Evolutionary conservation across 1,140 invertebrate species (phyloP), one percentile per base, ranked within the genome.

Genomic region (Melipona quadrifasciata): DNA sequence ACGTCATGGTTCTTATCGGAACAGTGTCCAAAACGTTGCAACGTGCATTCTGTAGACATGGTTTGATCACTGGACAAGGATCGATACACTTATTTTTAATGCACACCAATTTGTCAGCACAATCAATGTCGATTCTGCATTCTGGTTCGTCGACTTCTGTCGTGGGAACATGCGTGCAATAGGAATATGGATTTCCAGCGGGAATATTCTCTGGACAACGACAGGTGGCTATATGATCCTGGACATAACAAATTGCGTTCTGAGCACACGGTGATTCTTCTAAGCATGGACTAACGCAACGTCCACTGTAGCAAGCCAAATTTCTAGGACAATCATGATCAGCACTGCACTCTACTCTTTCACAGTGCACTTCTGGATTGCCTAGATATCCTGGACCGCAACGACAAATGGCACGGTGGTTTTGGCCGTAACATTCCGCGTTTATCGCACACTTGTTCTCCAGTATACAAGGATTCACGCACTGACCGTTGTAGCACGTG

Each of bases 1-100:
- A 98, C 61, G 97, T 97, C 96, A 98, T 97, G 1, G 97, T 98
- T 75, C 97, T 94, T 19, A 98, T 97, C 3, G 98, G 98, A 47
- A 97, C 95, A 27, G 97, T 98, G 91, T 98, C 97, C 6, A 98
- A 95, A 11, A 98, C 97, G 86, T 96, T 96, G 92, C 98, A 98
- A 65, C 96, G 95, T 4, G 97, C 96, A 65, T 96, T 96, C 67
- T 95, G 95, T 65, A 96, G 94, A 83, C 98, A 97, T 10, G 97
- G 97, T 89, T 96, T 96, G 57, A 98, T 95, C 92, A 96, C 96
- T 34, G 95, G 93, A 91, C 97, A 98, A 58, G 97, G 97, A 92
- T 98, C 97, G 2, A 97, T 96, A 92, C 98, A 98, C 91, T 95
- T 95, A 77, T 97, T 96, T 87, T 96, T 96, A 53, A 99, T 97